Conservation (phyloP, 2,113 vertebrate genomes). For the Nansenia antarctica region DNA sequence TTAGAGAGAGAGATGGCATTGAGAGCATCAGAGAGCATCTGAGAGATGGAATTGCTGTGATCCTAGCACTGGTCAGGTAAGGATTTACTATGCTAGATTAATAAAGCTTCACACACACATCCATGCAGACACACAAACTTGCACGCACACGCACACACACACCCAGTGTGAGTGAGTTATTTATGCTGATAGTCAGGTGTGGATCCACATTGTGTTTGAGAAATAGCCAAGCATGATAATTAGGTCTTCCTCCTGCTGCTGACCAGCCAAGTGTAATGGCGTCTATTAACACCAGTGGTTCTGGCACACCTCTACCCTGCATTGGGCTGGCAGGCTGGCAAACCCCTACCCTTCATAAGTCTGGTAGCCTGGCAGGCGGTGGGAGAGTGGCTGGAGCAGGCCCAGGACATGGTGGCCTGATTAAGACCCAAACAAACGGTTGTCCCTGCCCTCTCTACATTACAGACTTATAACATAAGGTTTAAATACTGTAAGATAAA, state of each 20-base stretch:
- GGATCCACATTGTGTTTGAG: background rate
- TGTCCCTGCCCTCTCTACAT: no score
- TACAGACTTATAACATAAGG: no score
- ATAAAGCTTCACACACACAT: background rate
- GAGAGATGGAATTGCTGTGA: background rate
- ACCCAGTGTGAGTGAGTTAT: background rate
- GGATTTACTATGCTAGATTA: background rate
- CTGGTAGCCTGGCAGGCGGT: no score
- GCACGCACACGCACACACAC: conserved; percentile 3
- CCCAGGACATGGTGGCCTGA: no score
- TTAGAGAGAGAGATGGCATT: background rate
- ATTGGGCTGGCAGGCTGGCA: background rate
- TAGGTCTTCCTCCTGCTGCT: background rate
- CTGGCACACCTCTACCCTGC: background rate
- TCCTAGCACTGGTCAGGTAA: background rate
- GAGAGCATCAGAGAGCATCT: background rate
- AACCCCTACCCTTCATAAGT: no score
- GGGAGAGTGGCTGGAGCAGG: no score
- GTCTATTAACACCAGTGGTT: background rate
- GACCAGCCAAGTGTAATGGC: background rate
- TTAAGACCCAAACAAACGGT: no score
- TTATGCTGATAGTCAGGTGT: background rate
- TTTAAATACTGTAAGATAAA: background rate
- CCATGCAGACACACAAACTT: background rate
- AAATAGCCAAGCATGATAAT: background rate